These are phyloP conservation scores for Acropternis orthonyx DNA, from an alignment of 2,797 vertebrate species.

Conservation along the genomic window DNA sequence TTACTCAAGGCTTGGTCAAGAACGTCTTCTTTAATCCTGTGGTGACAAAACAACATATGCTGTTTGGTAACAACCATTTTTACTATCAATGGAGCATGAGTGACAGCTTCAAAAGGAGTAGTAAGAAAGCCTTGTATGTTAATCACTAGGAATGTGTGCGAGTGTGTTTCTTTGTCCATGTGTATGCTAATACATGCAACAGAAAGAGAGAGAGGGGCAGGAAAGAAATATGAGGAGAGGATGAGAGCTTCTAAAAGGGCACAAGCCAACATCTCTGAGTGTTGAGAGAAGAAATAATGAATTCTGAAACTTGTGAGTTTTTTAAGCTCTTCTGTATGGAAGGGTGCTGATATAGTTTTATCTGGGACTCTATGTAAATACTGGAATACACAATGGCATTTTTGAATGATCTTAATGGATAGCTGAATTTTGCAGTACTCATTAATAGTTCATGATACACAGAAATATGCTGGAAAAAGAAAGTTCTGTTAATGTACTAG, in stretches of 20 bases:
- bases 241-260: not conserved
- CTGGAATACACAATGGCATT: not conserved
- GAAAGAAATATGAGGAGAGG: not conserved
- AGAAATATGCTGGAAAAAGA: not conserved
- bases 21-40: not conserved
- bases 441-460: slow-evolving; percentile 4
- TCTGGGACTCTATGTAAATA: not conserved
- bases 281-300: not conserved
- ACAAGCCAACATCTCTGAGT: not conserved
- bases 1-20: not conserved
- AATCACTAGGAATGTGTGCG: not conserved
- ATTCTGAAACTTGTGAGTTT: not conserved
- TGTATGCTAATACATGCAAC: accelerated
- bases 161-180: not conserved
- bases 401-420: not conserved
- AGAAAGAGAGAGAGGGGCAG: not conserved
- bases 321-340: not conserved
- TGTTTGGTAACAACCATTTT: not conserved
- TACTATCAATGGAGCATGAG: not conserved
- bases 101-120: not conserved
- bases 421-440: not conserved
- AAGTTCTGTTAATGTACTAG: not conserved
- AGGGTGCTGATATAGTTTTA: not conserved
- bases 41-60: not conserved
- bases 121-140: not conserved